These are phyloP conservation scores for Sterna hirundo DNA, from an alignment of 2,113 vertebrate species.

Conservation along the genomic window DNA sequence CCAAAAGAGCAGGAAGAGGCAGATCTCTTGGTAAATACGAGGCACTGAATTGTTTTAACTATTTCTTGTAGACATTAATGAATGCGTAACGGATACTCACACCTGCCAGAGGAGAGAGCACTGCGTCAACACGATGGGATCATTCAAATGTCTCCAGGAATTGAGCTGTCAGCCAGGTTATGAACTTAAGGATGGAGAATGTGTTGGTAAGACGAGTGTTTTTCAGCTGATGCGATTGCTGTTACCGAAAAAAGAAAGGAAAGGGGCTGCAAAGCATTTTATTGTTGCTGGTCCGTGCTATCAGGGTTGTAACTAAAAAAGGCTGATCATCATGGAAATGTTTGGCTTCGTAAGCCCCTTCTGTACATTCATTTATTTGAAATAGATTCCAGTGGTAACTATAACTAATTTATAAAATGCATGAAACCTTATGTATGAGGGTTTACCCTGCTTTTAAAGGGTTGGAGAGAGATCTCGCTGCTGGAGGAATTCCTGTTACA, in stretches of 20 bases:
- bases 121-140: conserved; percentile 88
- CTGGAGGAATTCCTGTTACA: fast-evolving
- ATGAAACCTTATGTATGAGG: not conserved
- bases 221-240: not conserved
- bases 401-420: not conserved
- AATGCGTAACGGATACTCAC: conserved; percentile 83
- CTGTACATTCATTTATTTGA: not conserved
- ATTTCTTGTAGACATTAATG: conserved; percentile 85
- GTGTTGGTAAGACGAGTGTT: conserved; percentile 77
- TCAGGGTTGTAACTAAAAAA: not conserved
- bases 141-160: conserved; percentile 84
- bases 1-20: not conserved
- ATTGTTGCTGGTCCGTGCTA: not conserved
- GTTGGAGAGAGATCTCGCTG: not conserved
- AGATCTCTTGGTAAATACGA: not conserved
- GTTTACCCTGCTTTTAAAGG: not conserved
- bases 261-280: not conserved
- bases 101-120: conserved; percentile 81
- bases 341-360: not conserved
- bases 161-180: conserved; percentile 83
- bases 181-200: conserved; percentile 76
- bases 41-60: not conserved
- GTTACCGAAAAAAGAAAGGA: not conserved
- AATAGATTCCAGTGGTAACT: not conserved
- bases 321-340: not conserved